Conservation (phyloP, 1,140 invertebrate genomes). For the Drosophila yakuba region DNA sequence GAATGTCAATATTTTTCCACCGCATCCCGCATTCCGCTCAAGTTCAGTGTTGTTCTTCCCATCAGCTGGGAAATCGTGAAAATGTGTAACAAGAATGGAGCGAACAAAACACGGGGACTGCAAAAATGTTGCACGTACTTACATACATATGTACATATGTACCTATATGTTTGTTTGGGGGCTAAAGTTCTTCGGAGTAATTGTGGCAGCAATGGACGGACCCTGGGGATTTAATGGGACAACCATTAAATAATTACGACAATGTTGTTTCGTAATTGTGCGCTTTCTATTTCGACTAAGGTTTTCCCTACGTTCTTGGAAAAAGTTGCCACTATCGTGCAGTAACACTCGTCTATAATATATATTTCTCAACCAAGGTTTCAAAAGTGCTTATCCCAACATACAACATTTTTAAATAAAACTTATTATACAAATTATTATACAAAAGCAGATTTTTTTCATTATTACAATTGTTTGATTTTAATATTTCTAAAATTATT, state of each 20-base stretch:
- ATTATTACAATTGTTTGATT: too few species aligned
- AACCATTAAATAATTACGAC: slow-evolving; percentile 25
- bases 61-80: slow-evolving; percentile 38
- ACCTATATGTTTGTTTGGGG: neutral
- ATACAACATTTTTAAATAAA: too few species aligned
- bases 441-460: too few species aligned
- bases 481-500: too few species aligned
- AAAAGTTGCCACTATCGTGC: too few species aligned
- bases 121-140: slow-evolving; percentile 28
- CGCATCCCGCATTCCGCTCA: slow-evolving; percentile 44
- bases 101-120: slow-evolving; percentile 45
- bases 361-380: too few species aligned
- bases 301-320: neutral
- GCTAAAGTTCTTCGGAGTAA: slow-evolving; percentile 7
- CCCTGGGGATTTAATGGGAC: slow-evolving; percentile 19
- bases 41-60: slow-evolving; percentile 39
- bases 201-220: slow-evolving; percentile 5
- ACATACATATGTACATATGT: too few species aligned
- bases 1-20: slow-evolving; percentile 45
- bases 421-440: too few species aligned
- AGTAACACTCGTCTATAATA: too few species aligned
- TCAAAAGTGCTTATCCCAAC: too few species aligned
- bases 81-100: slow-evolving; percentile 31
- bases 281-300: neutral
- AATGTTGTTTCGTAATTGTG: neutral